Percentiles rank a stretch among this genome's conserved stretches.
Evolutionary conservation across 2,797 vertebrate species (phyloP).

Genomic region (Pseudomugil tenellus): DNA sequence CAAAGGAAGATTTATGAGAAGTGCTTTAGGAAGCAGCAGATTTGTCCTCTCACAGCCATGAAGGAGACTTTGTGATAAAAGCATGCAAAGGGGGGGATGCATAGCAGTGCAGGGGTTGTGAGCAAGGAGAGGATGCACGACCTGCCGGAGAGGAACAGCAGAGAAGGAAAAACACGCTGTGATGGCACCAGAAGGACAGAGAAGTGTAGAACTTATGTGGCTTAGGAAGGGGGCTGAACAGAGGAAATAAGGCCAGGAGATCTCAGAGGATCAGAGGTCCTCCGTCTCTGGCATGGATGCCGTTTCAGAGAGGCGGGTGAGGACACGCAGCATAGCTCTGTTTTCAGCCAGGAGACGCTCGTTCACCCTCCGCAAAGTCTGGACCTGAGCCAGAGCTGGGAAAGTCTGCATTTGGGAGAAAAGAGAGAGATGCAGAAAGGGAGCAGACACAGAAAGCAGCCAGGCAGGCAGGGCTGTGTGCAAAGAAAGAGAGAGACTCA

Average conservation of each 20-base stretch:
- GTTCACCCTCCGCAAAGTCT: constrained; percentile 90
- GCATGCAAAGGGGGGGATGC: constrained; percentile 35
- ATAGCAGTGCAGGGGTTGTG: constrained; percentile 19
- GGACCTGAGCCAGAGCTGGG: constrained; percentile 92
- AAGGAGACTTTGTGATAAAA: constrained; percentile 25
- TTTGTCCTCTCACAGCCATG: constrained; percentile 11
- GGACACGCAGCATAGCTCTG: constrained; percentile 92
- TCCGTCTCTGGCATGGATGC: constrained; percentile 88
- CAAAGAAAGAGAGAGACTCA: constrained; percentile 39
- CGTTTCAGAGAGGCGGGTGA: constrained; percentile 89
- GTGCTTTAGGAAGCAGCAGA: constrained; percentile 19
- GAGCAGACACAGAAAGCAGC: constrained; percentile 52
- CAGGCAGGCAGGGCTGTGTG: constrained; percentile 44
- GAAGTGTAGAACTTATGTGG: constrained; percentile 64
- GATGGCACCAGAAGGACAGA: constrained; percentile 75
- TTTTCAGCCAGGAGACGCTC: constrained; percentile 93
- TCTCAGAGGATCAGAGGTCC: constrained; percentile 88
- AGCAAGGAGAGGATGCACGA: constrained; percentile 62
- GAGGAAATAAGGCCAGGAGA: constrained; percentile 45
- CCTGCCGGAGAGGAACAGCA: constrained; percentile 89
- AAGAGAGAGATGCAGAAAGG: constrained; percentile 58
- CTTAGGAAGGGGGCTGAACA: constrained; percentile 61
- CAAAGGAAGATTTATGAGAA: constrained; percentile 45
- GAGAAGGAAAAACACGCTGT: constrained; percentile 69
- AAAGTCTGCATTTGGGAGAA: constrained; percentile 88